Evolutionary conservation across 2,888 invertebrate species (phyloP).

Genomic region (Gibbula magus): DNA sequence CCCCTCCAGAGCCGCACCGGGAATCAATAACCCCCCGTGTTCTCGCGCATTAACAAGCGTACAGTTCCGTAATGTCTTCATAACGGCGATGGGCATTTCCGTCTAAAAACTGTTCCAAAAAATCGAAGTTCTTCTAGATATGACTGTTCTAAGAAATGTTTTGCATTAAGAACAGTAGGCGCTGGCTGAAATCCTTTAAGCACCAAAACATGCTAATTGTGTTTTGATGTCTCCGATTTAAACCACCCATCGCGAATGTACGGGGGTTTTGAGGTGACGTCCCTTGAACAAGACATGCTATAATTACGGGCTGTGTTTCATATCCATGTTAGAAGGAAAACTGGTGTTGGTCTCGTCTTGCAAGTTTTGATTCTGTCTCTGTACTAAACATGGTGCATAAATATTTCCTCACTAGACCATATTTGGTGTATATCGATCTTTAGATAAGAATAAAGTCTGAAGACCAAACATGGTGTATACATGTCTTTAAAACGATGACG

Average conservation of each 20-base stretch:
- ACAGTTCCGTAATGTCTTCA: neutral
- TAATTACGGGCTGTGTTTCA: neutral
- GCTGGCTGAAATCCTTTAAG: conserved; percentile 2
- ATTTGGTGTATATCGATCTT: too few species aligned
- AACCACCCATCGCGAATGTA: neutral
- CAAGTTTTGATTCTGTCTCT: too few species aligned
- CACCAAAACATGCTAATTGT: conserved; percentile 15
- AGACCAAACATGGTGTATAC: too few species aligned
- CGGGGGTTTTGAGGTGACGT: neutral
- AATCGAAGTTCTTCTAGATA: neutral
- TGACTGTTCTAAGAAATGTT: conserved; percentile 1
- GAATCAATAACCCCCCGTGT: neutral
- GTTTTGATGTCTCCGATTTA: neutral
- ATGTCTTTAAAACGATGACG: too few species aligned
- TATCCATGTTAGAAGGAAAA: neutral
- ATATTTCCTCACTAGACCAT: too few species aligned
- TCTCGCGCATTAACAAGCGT: neutral
- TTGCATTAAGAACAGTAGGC: conserved; percentile 4
- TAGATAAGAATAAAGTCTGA: too few species aligned
- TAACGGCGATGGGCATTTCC: neutral
- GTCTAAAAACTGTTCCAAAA: conserved; percentile 7
- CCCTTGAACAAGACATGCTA: neutral
- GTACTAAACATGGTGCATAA: too few species aligned
- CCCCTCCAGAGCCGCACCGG: neutral
- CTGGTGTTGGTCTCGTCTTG: neutral